Percentiles rank a stretch among this genome's conserved stretches.
phyloP scores from a whole-genome alignment of 1,140 invertebrate genomes.

The Episyrphus balteatus region DNA sequence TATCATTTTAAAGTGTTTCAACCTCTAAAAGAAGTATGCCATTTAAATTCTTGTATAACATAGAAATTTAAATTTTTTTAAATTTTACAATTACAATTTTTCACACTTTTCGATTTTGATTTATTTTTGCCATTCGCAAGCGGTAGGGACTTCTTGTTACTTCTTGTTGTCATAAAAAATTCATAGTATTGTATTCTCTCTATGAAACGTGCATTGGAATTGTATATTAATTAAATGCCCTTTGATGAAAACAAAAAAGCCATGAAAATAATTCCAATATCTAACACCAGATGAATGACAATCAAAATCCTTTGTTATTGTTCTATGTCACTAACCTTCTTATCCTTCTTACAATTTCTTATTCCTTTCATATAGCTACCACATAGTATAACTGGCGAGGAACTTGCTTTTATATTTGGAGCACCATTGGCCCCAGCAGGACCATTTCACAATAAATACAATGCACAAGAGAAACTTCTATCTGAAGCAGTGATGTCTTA shows the following conservation, averaged over 20 bases:
- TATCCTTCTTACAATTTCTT: background rate
- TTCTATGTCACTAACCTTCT: background rate
- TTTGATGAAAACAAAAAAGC: constrained; percentile 3
- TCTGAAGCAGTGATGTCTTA: constrained; percentile 75
- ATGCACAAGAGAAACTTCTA: constrained; percentile 59
- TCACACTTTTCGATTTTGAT: no score
- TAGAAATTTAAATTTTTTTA: no score
- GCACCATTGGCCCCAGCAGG: constrained; percentile 67
- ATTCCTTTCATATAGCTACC: constrained; percentile 18
- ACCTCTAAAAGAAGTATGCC: no score
- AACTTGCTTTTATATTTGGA: constrained; percentile 84
- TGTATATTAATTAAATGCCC: no score
- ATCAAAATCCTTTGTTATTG: background rate
- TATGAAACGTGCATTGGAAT: no score
- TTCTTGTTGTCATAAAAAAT: no score
- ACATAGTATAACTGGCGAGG: constrained; percentile 72
- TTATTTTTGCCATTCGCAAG: no score
- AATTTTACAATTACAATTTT: no score
- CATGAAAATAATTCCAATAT: background rate
- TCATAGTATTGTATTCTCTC: no score
- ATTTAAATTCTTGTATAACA: no score
- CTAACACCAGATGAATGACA: background rate
- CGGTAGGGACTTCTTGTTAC: no score
- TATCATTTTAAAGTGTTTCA: no score
- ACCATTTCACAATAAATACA: constrained; percentile 63